These are phyloP conservation scores for Dipodomys ordii DNA, from an alignment of 2,113 vertebrate species.

Conservation along the genomic window DNA sequence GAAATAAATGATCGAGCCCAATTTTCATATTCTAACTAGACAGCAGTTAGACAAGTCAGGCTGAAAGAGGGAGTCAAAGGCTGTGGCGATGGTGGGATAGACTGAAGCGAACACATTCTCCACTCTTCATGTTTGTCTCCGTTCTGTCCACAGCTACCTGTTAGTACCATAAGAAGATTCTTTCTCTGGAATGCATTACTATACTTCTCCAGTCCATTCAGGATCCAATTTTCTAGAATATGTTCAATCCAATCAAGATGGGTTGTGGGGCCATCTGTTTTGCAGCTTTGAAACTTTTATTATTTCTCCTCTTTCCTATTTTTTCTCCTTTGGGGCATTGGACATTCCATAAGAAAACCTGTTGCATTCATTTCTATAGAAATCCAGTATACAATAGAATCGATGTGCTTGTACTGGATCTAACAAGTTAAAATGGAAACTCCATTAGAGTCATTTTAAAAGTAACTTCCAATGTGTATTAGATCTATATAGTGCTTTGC, in stretches of 20 bases:
- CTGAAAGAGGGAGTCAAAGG: background rate
- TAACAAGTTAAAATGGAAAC: background rate
- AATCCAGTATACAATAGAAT: background rate
- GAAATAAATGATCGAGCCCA: background rate
- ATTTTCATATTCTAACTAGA: background rate
- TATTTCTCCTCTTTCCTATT: background rate
- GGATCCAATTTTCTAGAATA: background rate
- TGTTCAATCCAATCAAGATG: background rate
- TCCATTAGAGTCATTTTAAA: slow-evolving; percentile 3
- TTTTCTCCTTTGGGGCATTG: too few relatives aligned
- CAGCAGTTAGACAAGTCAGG: background rate
- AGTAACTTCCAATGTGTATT: background rate
- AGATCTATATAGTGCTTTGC: background rate
- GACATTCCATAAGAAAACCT: background rate
- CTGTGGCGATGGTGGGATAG: background rate
- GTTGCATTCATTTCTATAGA: background rate
- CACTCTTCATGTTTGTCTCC: background rate
- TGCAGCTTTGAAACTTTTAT: background rate
- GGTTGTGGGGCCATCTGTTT: background rate
- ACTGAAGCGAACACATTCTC: background rate
- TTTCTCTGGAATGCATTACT: background rate
- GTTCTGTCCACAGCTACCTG: background rate
- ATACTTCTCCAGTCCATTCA: background rate
- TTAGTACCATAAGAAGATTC: too few relatives aligned
- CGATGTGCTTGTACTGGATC: background rate